Base-by-base conservation (phyloP, 2,113 vertebrate species). In the Dipodomys stephensi region DNA sequence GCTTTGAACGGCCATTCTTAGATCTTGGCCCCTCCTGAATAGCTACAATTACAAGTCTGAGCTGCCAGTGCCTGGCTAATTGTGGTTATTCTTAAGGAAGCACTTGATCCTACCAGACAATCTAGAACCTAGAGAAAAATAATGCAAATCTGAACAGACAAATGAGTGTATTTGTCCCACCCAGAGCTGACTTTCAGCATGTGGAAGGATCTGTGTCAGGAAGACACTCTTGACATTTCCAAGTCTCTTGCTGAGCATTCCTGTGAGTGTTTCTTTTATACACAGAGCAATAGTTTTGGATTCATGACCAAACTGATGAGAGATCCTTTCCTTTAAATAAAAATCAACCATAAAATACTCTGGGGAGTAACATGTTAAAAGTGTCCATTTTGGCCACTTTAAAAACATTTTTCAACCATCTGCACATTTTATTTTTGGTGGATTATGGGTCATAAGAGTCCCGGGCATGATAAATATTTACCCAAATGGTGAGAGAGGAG, bases 331-430 rank as follows among this genome's bases (percentile, higher is more conserved):
- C 76, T 53, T 62, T 28, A 88, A 93, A 90, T 94, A 95, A 95
- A 95, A 96, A 72, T 80, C 74, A 72, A 64, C 64, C 64, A 65
- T 89, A 83, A 94, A 67, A 80, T 62, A 64, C 90, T 78, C 79
- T 2, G 44, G 88, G 92, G 92, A 86, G 27, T 10, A 62, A 73
- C 82, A 92, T 25, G 35, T 76, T 88, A 62, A 77, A 77, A 88
- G 39, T 57, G 25, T 92, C 71, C 76, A 35, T 81, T 93, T 83
- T 80, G 88, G 53, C n/a, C 78, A 88, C 72, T 77, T 62, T 5
- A 9, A 35, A 53, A 84, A 25, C 85, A 64, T 67, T 92, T 91
- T n/a, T 88, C 84, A 88, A 92, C 83, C 94, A 97, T 96, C 96
- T 97, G 97, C 27, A 32, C 13, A 27, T 83, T 89, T 96, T 85